Base-by-base conservation (phyloP, 2,797 vertebrate species). In the Anolis apletophallus region DNA sequence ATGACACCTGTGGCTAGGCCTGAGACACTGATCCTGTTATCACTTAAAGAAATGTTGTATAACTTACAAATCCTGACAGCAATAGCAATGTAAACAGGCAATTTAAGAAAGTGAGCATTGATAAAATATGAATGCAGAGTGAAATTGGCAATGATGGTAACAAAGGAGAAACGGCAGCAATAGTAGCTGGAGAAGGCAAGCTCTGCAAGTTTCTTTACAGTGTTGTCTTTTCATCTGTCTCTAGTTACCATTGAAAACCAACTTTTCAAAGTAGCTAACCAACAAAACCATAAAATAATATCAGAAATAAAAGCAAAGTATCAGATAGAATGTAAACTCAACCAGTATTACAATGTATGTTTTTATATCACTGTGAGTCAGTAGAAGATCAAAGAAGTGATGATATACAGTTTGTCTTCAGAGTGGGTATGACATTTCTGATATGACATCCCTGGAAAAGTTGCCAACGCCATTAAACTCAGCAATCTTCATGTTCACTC, bases 361-460 rank as follows among this genome's bases (percentile, higher is more conserved):
- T 64, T 32, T 34, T 34, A 32, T 7, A 9, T 32, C 74, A 61
- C 55, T 73, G 34, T 50, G 40, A n/a, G 29, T 5, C 3, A 84
- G 12, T 50, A 50, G 71, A 75, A 29, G 23, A 71, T 71, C 21
- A 68, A 77, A 12, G 21, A 76, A 84, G 13, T 54, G 13, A 19
- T 64, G 19, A 75, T 19, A 68, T 11, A 11, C 29, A 77, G 32
- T n/a, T 50, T 52, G 59, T 55, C 61, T 77, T 36, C 83, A 77
- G 50, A 84, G 52, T 26, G 46, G 61, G 34, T 36, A 7, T 76
- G 83, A 64, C 73, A 67, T 54, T 84, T 84, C 46, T 77, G 67
- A 54, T 32, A 77, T 55, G 46, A 77, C n/a, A 26, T 52, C 29
- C 13, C 64, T 52, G 59, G 40, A 76, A 59, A 76, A 11, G 46